Evolutionary conservation across 92 coral and sea anemone species (phyloP), one percentile per base, ranked within the genome.

Genomic region (Parazoanthus darwini): DNA sequence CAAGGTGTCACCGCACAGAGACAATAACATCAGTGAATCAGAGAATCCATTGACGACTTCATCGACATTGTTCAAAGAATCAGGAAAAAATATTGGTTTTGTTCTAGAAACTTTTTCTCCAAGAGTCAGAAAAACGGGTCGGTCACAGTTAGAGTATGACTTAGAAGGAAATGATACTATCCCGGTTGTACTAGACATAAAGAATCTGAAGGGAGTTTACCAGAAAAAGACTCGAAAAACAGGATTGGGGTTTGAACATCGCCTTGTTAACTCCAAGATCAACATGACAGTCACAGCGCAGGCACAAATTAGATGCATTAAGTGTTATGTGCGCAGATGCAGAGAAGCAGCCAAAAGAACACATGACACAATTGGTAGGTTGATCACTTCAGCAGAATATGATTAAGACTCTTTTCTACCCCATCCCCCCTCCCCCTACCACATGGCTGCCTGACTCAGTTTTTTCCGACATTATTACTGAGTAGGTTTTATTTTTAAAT

Each of bases 181-280:
- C 22, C 65, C 87, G 13, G 87, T 84, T 23, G 87, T 84, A 29
- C 44, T 84, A 20, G 87, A 84, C 39, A 71, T 84, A n/a, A 43
- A 44, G n/a, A 84, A 84, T 51, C 78, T 84, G 25, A 68, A 22
- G 39, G 79, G 44, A 3, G 78, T 84, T 71, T 84, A 84, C 78
- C 87, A 68, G 43, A 84, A 84, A 84, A 84, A 84, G 65, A 84
- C 87, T 15, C 77, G 87, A 68, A 84, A 84, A 56, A 71, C 87
- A 42, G 65, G 63, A 26, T 9, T 33, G 3, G 87, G 87, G 22
- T 84, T 84, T 71, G 87, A 84, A 71, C 87, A 84, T 73, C 87
- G 87, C 10, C 87, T 84, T 23, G 87, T 84, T 18, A 84, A 84
- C 43, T 84, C 87, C 46, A 44, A 6, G 68, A 79, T 84, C 11